A percentile compares a stretch with the other conserved stretches of the same genome.
Evolutionary conservation across 2,797 vertebrate genomes (phyloP).

Genomic region (Graptemys geographica): DNA sequence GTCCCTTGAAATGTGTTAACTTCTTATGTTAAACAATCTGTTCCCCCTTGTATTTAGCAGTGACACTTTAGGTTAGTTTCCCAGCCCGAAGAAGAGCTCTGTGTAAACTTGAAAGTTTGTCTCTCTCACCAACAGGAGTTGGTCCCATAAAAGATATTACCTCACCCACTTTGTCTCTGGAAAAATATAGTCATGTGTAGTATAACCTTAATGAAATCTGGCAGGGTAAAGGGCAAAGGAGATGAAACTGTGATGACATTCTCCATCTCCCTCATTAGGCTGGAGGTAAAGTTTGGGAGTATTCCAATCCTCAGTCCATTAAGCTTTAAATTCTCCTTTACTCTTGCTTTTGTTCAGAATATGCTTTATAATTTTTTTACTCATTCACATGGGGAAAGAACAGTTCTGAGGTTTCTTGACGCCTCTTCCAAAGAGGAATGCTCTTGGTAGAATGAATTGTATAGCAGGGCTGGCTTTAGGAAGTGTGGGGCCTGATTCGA

Average conservation of each 20-base stretch:
- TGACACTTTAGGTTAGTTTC: too few relatives aligned
- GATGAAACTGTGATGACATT: not conserved
- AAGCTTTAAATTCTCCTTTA: conserved; percentile 22
- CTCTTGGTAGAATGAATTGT: not conserved
- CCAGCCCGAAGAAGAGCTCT: not conserved
- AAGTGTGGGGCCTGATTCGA: too few relatives aligned
- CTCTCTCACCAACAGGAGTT: not conserved
- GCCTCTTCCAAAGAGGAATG: not conserved
- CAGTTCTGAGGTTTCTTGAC: not conserved
- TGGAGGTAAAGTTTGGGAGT: not conserved
- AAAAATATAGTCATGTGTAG: not conserved
- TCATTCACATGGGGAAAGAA: not conserved
- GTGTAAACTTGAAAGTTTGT: not conserved
- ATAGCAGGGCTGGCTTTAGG: too few relatives aligned
- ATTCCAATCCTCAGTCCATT: not conserved
- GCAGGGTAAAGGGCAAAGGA: not conserved
- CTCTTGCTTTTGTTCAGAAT: not conserved
- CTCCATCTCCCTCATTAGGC: conserved; percentile 16
- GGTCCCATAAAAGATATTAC: not conserved
- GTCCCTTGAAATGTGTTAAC: too few relatives aligned
- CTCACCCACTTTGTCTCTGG: not conserved
- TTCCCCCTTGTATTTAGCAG: too few relatives aligned
- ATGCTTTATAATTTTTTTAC: not conserved
- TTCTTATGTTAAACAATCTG: too few relatives aligned
- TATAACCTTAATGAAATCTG: not conserved